Evolutionary conservation across 2,888 invertebrate species (phyloP), one percentile per base, ranked within the genome.

Genomic region (Lepidocyrtoides sp.): DNA sequence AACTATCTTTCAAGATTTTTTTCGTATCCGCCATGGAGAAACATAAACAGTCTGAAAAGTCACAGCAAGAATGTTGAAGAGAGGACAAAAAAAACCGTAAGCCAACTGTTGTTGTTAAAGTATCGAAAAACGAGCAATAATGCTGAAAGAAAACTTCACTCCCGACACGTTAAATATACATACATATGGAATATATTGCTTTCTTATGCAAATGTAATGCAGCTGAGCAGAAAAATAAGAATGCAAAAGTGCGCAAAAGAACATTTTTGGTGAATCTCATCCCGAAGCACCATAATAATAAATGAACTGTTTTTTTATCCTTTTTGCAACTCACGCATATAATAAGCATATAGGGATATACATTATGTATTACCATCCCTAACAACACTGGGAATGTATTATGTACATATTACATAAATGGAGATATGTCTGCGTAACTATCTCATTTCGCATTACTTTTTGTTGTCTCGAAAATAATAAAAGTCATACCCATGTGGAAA

Each of bases 161-260:
- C 23, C 12, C 26, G 26, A 12, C 60, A 60, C 26, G 60, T 60
- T 26, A 60, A 32, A 29, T 32, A 29, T 63, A n/a, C 26, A 17
- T 26, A 14, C 48, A 66, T 48, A 32, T 32, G 51, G 60, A 81
- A 36, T 57, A 32, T 10, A 36, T n/a, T 41, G 36, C 81, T 60
- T 72, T 57, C 85, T 54, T 85, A 85, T 85, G 85, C 72, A 85
- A 85, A 85, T 75, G 23, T 44, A 29, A n/a, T 83, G 48, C 83
- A 66, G n/a, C 17, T 83, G 17, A 83, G 83, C n/a, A 23, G 57
- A 60, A 63, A 75, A 48, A 48, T 23, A 48, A 26, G 14, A 20
- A 82, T 12, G 2, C n/a, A 82, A 23, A 60, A 36, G 81, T 23
- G 36, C 48, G 69, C 36, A 69, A 36, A 41, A 17, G 41, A 41